Conservation (phyloP, 2,888 invertebrate genomes). For the Crioceris asparagi region DNA sequence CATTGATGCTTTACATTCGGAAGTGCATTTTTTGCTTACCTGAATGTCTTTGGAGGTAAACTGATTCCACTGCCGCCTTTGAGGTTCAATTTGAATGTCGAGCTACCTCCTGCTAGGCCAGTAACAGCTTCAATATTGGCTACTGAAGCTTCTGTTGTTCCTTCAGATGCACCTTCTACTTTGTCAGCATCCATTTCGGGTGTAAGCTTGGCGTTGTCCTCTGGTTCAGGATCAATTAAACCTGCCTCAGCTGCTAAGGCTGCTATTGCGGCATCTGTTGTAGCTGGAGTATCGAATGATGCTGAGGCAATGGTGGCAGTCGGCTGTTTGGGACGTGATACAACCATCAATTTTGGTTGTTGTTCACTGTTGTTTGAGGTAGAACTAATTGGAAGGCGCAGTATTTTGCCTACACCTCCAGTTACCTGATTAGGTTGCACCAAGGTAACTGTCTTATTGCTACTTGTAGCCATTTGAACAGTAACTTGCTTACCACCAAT, state of each 20-base stretch:
- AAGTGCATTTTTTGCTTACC: no score
- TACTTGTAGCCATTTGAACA: constrained; percentile 51
- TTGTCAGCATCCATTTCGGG: constrained; percentile 11
- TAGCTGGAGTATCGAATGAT: constrained; percentile 47
- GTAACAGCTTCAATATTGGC: constrained; percentile 10
- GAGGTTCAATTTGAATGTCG: background rate
- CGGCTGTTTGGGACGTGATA: constrained; percentile 44
- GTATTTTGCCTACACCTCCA: constrained; percentile 31
- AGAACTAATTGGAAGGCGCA: constrained; percentile 33
- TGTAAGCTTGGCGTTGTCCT: constrained; percentile 22
- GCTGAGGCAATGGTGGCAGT: constrained; percentile 45
- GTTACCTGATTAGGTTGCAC: constrained; percentile 37
- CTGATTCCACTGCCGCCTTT: constrained; percentile 25
- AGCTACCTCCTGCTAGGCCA: background rate
- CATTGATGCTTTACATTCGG: no score
- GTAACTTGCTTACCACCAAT: constrained; percentile 64
- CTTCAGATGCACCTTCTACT: constrained; percentile 15
- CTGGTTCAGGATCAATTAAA: constrained; percentile 42
- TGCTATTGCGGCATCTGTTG: constrained; percentile 51
- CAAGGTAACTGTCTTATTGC: constrained; percentile 53
- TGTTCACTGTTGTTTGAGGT: constrained; percentile 26
- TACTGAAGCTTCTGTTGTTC: constrained; percentile 15
- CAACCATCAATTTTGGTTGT: constrained; percentile 40
- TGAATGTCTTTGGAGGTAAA: constrained; percentile 18
- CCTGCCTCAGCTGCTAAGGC: constrained; percentile 53